A percentile compares a stretch with the other conserved stretches of the same genome.
These are phyloP conservation scores for Spilosoma lubricipeda DNA, from an alignment of 2,888 invertebrate species.

Conservation along the genomic window DNA sequence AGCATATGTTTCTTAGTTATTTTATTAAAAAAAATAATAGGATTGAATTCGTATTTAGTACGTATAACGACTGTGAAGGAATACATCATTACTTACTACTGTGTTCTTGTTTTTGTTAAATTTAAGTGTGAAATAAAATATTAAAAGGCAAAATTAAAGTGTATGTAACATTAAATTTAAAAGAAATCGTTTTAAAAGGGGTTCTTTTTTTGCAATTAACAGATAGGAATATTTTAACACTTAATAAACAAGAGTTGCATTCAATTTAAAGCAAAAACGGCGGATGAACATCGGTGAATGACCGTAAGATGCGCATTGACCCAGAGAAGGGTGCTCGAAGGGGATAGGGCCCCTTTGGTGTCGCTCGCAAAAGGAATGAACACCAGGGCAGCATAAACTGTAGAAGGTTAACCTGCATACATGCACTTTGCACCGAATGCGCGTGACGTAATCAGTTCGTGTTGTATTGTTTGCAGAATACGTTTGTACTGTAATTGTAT, in stretches of 20 bases:
- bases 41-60: no score
- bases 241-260: constrained; percentile 18
- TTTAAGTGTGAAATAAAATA: background rate
- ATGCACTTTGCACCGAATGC: constrained; percentile 86
- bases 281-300: constrained; percentile 69
- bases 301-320: constrained; percentile 79
- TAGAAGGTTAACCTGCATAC: constrained; percentile 81
- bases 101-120: background rate
- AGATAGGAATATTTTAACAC: background rate
- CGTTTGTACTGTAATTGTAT: constrained; percentile 55
- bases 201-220: background rate
- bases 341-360: constrained; percentile 86
- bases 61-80: background rate
- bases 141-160: background rate
- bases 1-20: no score
- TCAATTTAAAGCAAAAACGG: constrained; percentile 43
- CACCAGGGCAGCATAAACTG: constrained; percentile 81
- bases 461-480: constrained; percentile 80
- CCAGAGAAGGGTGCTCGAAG: constrained; percentile 84
- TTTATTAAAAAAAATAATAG: no score
- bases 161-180: no score
- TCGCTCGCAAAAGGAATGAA: constrained; percentile 82
- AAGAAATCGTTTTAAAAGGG: background rate
- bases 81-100: background rate
- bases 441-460: constrained; percentile 78